These are phyloP conservation scores for Leptinotarsa haldemani DNA, from an alignment of 2,888 invertebrate species.

Conservation along the genomic window DNA sequence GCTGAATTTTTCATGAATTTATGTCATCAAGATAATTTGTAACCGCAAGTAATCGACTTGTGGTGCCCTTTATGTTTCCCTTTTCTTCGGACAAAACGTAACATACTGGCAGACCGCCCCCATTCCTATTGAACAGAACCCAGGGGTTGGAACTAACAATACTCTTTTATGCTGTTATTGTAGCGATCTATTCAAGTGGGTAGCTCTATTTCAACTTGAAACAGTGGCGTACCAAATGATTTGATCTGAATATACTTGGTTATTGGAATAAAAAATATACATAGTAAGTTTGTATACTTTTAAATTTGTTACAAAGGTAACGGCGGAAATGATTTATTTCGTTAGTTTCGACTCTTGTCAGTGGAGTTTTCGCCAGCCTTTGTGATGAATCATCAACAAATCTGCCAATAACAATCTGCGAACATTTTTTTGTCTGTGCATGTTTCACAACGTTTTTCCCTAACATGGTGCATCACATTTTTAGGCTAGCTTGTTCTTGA, in stretches of 20 bases:
- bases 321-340: too few relatives aligned
- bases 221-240: conserved; percentile 31
- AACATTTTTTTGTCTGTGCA: too few relatives aligned
- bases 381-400: too few relatives aligned
- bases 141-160: conserved; percentile 40
- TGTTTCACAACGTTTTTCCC: too few relatives aligned
- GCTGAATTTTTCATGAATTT: conserved; percentile 40
- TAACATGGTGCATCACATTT: too few relatives aligned
- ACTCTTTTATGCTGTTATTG: conserved; percentile 42
- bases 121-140: conserved; percentile 33
- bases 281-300: background rate
- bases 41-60: conserved; percentile 44
- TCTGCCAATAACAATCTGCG: too few relatives aligned
- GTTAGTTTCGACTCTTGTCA: too few relatives aligned
- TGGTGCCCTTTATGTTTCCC: conserved; percentile 37
- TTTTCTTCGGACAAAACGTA: conserved; percentile 44
- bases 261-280: background rate
- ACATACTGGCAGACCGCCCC: conserved; percentile 53
- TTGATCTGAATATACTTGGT: background rate
- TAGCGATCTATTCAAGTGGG: conserved; percentile 48
- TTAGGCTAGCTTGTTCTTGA: too few relatives aligned
- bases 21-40: conserved; percentile 43
- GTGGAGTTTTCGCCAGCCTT: too few relatives aligned
- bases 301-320: too few relatives aligned
- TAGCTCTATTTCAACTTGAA: conserved; percentile 49